Evolutionary conservation across 2,888 invertebrate genomes (phyloP), one percentile per base, ranked within the genome.

Genomic region (Cylindroiulus punctatus): DNA sequence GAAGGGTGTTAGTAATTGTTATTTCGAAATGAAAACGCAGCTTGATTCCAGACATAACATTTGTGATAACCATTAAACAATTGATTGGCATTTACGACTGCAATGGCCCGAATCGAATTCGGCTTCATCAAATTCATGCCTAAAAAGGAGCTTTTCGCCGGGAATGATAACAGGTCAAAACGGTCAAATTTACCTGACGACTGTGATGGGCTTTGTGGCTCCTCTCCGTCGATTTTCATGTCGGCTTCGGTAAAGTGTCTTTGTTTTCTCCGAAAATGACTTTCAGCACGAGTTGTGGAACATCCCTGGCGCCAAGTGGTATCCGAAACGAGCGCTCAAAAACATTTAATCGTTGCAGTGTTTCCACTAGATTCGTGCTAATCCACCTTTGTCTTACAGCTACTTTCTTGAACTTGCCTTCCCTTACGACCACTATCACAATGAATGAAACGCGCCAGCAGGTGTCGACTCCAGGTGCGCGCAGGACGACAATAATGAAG

Each of bases 151-250:
- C 10, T 47, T 10, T 10, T 10, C 14, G 17, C 47, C 42, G 10
- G 14, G 14, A 10, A 22, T 26, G 26, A 7, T 65, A 65, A 65
- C 26, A 65, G 65, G 26, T 65, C 26, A 65, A 65, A 65, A 26
- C 8, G n/a, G 65, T 65, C 10, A 65, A 57, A 10, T 26, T 65
- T 65, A 65, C 65, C 65, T 65, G 65, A 65, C 1, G 65, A 65
- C 65, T 65, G 65, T 26, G 65, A 65, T 26, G 65, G 65, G 12
- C 65, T 65, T 10, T 65, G 65, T 26, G 65, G 65, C 8, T 65
- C 65, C 26, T 65, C 65, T 26, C 65, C 65, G 65, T 65, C 65
- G 65, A 65, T 65, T 65, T 65, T 65, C 65, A 65, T 57, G 57
- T 57, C 3, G 57, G n/a, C 0, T 19, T 10, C 12, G 22, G 7